Evolutionary conservation across 2,113 vertebrate genomes (phyloP), one percentile per base, ranked within the genome.

Genomic region (Xyrauchen texanus): DNA sequence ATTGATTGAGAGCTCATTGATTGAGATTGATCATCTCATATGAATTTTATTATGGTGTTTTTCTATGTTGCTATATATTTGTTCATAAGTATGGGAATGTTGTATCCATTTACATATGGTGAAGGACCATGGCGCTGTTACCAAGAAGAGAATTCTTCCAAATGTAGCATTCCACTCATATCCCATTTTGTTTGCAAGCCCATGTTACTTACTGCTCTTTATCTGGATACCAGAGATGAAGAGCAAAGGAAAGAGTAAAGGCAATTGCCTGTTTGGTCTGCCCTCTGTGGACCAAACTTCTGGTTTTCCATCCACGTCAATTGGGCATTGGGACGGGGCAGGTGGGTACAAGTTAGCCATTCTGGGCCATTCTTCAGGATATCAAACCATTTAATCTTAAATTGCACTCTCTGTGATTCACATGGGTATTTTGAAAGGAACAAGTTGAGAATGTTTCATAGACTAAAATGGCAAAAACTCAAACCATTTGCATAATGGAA

Each of bases 151-250:
- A 55, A 42, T 70, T 46, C n/a, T 1, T 46, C 13, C 12, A 46
- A 58, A 58, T 58, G 9, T n/a, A 66, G 81, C 82, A 51, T 21
- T 85, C 88, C 87, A 86, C 68, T 85, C 86, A 72, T 7, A 11
- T n/a, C 21, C 21, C 21, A 34, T 34, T 89, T 95, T 95, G 90
- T 94, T 91, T 87, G 79, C 16, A 88, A 88, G 87, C 89, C 86
- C 87, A 81, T 83, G 91, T 80, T 86, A 90, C 89, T 93, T 96
- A 94, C 94, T 94, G 91, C 83, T 84, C 88, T 91, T 91, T 91
- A 92, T 87, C 85, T 81, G 62, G 68, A 11, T 82, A 7, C 9
- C 80, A 45, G 79, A 85, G 92, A 94, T 34, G 21, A 34, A 3
- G 21, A 34, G 21, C 21, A 34, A 34, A 34, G 21, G 21, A 34